A percentile compares a stretch with the other conserved stretches of the same genome.
Evolutionary conservation across 2,797 vertebrate genomes (phyloP).

Genomic region (Furcifer pardalis): DNA sequence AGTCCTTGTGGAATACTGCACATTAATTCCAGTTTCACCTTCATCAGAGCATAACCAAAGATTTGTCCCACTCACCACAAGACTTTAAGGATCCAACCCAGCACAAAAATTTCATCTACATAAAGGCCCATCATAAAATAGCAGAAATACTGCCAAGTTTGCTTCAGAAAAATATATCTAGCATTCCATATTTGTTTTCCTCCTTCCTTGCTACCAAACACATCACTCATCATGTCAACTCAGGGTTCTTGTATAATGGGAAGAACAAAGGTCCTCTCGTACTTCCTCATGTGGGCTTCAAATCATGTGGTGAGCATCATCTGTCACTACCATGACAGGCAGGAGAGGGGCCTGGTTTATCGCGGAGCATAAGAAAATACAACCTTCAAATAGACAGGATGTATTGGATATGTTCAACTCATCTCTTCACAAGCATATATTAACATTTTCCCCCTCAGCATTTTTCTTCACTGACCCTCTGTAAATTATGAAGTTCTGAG

Average conservation of each 20-base stretch:
- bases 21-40: neutral
- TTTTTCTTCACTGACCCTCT: neutral
- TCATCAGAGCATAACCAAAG: neutral
- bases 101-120: neutral
- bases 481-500: neutral
- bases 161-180: neutral
- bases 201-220: neutral
- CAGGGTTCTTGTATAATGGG: neutral
- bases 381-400: conserved; percentile 22
- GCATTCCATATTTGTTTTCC: neutral
- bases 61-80: neutral
- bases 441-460: neutral
- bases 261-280: conserved; percentile 23
- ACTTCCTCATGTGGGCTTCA: neutral
- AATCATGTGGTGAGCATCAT: neutral
- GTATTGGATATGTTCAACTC: neutral
- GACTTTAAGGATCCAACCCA: neutral
- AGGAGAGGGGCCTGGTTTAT: conserved; percentile 38
- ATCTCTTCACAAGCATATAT: neutral
- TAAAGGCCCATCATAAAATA: neutral
- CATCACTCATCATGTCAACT: conserved; percentile 31
- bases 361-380: conserved; percentile 32
- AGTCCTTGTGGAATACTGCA: neutral
- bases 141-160: neutral
- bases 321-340: neutral